Base-by-base conservation (phyloP, 2,113 vertebrate genomes). In the Prionailurus viverrinus region DNA sequence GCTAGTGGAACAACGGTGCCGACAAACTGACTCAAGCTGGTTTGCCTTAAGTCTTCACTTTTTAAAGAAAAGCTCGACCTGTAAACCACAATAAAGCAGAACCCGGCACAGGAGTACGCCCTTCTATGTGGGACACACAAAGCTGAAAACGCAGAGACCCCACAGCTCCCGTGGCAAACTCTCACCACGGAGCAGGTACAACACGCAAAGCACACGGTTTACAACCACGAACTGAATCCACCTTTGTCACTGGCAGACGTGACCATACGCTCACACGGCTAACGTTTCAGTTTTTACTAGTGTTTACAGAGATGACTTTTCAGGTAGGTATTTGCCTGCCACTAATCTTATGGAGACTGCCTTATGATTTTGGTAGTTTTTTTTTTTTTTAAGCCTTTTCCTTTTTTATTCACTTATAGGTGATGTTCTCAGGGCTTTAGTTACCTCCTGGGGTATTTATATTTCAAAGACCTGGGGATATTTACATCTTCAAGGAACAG, bases 231-330 rank as follows among this genome's bases (percentile, higher is more conserved):
- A 45, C 29, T 18, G 33, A 27, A 53, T 29, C 12, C 48, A 71
- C 36, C 39, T 12, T 15, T 3, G 3, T 6, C 25, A 3, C 25
- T 1, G 25, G 39, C 39, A 15, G 25, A 29, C 4, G 1, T 29
- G 45, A 29, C 73, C 73, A 29, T 27, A 1, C 23, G 41, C 12
- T 3, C 23, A 74, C 23, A 29, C 21, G 1, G 39, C 13, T 41
- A 13, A 27, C 1, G 1, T 4, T 7, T 15, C 3, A 39, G 39
- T 41, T 15, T 74, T 66, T 71, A 36, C 5, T 36, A 18, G 3
- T 12, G 12, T 12, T 29, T 55, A 3, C 27, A 9, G 25, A 39
- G 25, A 13, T 19, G n/a, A 39, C 66, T 65, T 53, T 53, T 63
- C 7, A 65, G 61, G 27, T 65, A 19, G 18, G 58, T 4, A 45